Evolutionary conservation across 2,797 vertebrate genomes (phyloP).

Genomic region (Sarcoramphus papa): DNA sequence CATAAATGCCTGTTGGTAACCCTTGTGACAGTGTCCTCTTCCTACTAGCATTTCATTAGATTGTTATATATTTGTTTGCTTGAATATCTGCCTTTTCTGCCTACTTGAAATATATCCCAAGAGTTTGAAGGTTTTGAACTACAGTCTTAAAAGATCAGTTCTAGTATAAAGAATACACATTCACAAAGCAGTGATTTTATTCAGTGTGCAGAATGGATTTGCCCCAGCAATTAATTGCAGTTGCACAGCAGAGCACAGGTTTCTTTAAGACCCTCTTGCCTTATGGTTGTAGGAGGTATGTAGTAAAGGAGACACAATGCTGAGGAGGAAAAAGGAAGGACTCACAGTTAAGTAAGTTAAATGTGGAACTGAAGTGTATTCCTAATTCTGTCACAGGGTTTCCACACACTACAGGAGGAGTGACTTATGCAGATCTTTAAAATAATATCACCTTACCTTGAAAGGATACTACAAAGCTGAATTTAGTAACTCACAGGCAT

Average conservation of each 20-base stretch:
- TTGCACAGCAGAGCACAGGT: background rate
- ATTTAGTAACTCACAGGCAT: background rate
- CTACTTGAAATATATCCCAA: background rate
- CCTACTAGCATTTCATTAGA: background rate
- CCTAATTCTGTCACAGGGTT: background rate
- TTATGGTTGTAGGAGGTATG: background rate
- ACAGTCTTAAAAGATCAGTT: background rate
- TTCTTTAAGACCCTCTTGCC: background rate
- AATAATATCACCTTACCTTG: background rate
- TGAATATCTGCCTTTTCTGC: background rate
- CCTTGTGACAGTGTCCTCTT: background rate
- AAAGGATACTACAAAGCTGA: background rate
- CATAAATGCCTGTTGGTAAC: background rate
- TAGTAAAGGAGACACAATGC: background rate
- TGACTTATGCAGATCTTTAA: background rate
- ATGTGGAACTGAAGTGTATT: background rate
- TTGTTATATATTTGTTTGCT: background rate
- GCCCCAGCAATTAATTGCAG: background rate
- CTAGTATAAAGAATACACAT: background rate
- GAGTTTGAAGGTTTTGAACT: background rate
- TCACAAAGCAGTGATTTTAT: background rate
- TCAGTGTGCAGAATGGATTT: background rate
- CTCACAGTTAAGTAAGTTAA: background rate
- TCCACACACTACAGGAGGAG: background rate
- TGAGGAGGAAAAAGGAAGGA: background rate